Conservation (phyloP, 2,113 vertebrate genomes). For the Poeciliopsis prolifica region DNA sequence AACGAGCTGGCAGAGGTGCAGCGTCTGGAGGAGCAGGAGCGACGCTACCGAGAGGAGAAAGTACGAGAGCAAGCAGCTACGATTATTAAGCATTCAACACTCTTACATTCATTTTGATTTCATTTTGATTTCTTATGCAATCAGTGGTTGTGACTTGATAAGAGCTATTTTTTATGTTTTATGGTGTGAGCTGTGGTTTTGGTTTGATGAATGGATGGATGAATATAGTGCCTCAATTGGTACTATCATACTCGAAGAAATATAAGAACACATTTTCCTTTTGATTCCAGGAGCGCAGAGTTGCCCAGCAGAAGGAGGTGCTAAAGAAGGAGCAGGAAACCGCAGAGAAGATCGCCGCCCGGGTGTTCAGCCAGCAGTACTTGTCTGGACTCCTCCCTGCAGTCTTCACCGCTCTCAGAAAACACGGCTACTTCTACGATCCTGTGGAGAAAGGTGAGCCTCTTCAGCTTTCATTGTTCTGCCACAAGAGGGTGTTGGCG, state of each 20-base stretch:
- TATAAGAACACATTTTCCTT: not conserved
- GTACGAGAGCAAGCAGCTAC: slow-evolving; percentile 63
- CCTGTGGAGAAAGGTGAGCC: slow-evolving; percentile 86
- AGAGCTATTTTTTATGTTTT: not conserved
- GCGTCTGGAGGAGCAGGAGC: slow-evolving; percentile 89
- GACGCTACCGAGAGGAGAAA: slow-evolving; percentile 84
- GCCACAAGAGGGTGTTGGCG: slow-evolving; percentile 5
- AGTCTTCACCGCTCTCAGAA: slow-evolving; percentile 83
- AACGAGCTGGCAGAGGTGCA: slow-evolving; percentile 88
- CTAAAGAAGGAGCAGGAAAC: slow-evolving; percentile 82
- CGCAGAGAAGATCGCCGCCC: slow-evolving; percentile 87
- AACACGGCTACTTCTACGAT: slow-evolving; percentile 90
- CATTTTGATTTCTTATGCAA: not conserved
- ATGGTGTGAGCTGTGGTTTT: not conserved
- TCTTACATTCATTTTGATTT: not conserved
- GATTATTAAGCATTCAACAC: not conserved
- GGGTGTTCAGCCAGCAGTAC: slow-evolving; percentile 83
- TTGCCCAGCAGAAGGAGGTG: slow-evolving; percentile 80
- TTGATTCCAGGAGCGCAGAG: slow-evolving; percentile 81
- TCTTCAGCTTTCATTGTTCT: not conserved
- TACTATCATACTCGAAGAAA: not conserved
- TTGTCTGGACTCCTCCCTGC: slow-evolving; percentile 87
- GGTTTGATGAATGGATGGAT: not conserved
- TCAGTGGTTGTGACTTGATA: not conserved
- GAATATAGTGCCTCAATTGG: not conserved